Percentiles rank a stretch among this genome's conserved stretches.
These are phyloP conservation scores for Pipistrellus pygmaeus DNA, from an alignment of 2,797 vertebrate species.

Conservation along the genomic window DNA sequence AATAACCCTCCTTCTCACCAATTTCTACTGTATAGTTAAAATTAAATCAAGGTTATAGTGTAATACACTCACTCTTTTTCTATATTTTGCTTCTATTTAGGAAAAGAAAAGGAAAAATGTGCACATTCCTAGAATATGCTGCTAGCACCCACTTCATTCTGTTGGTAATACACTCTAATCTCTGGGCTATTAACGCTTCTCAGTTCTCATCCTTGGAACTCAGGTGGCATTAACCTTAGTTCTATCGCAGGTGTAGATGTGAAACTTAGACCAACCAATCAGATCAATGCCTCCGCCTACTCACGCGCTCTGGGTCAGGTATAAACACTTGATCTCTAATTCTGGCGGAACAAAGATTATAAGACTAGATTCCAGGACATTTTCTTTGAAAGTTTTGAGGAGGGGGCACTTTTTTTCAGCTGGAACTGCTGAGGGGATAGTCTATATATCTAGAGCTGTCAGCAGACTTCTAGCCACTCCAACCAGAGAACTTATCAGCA, in stretches of 20 bases:
- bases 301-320: neutral
- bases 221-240: neutral
- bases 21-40: neutral
- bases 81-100: neutral
- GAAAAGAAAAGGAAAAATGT: neutral
- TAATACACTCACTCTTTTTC: neutral
- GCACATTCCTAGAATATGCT: neutral
- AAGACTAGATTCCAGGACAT: neutral
- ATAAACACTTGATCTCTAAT: neutral
- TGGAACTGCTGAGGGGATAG: neutral
- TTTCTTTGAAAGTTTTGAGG: neutral
- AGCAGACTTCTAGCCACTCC: neutral
- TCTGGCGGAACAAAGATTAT: neutral
- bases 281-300: neutral
- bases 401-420: neutral
- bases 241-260: neutral
- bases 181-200: neutral
- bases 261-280: neutral
- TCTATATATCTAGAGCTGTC: neutral
- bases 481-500: neutral
- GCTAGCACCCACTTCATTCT: neutral
- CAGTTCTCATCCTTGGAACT: neutral
- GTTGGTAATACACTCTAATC: neutral
- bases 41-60: neutral
- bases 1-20: slow-evolving; percentile 10